Evolutionary conservation across 2,797 vertebrate species (phyloP), one percentile per base, ranked within the genome.

Genomic region (Oryzias sinensis): DNA sequence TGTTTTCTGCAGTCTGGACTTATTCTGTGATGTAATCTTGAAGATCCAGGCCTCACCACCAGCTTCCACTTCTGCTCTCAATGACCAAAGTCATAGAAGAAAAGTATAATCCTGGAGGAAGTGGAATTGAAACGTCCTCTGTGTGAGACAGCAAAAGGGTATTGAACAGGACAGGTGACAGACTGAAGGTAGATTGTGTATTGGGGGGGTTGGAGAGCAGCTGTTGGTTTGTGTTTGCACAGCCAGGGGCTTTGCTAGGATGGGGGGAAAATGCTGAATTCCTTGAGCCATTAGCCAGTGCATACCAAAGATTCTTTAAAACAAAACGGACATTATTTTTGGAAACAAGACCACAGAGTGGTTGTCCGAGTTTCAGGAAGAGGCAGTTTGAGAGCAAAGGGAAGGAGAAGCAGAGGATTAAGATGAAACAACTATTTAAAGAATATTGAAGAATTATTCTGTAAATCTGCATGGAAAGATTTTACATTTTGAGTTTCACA

Each of bases 301-400:
- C 88, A 92, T 92, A 84, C 88, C 84, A 81, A 61, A 67, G 68
- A 92, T 92, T 92, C 85, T 79, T 90, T 85, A 69, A 88, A 82
- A 91, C 88, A 91, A 89, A 90, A 89, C 79, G 29, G 79, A 87
- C 86, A 80, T 89, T 91, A 90, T 90, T 91, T 91, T 90, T 87
- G 87, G 89, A 89, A 87, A 81, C 82, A 68, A 78, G 67, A 76
- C 64, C 65, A 70, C 62, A 73, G 56, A 74, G 57, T 69, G 84
- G 68, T 79, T 84, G 83, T 84, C 72, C 69, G 71, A 74, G 63
- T 20, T 68, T 20, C 49, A 43, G 44, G 57, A 59, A 55, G 59
- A 73, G 59, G 60, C 52, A 4, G 68, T 65, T 62, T 67, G 45
- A 58, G 59, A 64, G 40, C 49, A 67, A 56, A 24, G 46, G 17